Evolutionary conservation across 1,140 invertebrate species (phyloP).

Genomic region (Chironomus tepperi): DNA sequence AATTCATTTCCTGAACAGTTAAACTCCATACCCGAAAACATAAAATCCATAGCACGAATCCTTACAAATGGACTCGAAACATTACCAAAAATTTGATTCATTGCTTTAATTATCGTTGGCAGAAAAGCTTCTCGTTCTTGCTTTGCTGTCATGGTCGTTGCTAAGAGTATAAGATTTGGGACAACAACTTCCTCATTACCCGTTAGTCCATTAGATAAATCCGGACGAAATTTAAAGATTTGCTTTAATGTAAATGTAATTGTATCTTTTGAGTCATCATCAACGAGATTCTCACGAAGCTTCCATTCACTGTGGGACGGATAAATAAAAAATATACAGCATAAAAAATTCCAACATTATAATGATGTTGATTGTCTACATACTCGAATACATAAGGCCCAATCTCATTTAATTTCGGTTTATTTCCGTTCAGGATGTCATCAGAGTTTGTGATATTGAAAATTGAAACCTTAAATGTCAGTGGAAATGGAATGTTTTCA

Average conservation of each 20-base stretch:
- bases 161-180: conserved; percentile 43
- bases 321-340: background rate
- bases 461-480: background rate
- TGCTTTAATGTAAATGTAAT: conserved; percentile 43
- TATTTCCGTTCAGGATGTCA: conserved; percentile 18
- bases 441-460: conserved; percentile 21
- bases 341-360: too few relatives aligned
- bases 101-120: conserved; percentile 46
- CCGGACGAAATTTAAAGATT: conserved; percentile 42
- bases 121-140: conserved; percentile 52
- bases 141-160: conserved; percentile 37
- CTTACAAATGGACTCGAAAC: conserved; percentile 38
- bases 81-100: conserved; percentile 47
- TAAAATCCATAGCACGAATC: conserved; percentile 48
- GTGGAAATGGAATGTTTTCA: conserved; percentile 17
- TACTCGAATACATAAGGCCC: conserved; percentile 24
- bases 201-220: conserved; percentile 40
- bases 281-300: conserved; percentile 45
- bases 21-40: conserved; percentile 59
- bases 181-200: conserved; percentile 47
- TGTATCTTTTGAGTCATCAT: conserved; percentile 45
- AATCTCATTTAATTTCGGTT: conserved; percentile 21
- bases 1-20: conserved; percentile 64
- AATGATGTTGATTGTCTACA: background rate
- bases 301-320: conserved; percentile 45